Percentiles rank a stretch among this genome's conserved stretches.
These are phyloP conservation scores for Trichopoda pennipes DNA, from an alignment of 2,888 invertebrate species.

Conservation along the genomic window DNA sequence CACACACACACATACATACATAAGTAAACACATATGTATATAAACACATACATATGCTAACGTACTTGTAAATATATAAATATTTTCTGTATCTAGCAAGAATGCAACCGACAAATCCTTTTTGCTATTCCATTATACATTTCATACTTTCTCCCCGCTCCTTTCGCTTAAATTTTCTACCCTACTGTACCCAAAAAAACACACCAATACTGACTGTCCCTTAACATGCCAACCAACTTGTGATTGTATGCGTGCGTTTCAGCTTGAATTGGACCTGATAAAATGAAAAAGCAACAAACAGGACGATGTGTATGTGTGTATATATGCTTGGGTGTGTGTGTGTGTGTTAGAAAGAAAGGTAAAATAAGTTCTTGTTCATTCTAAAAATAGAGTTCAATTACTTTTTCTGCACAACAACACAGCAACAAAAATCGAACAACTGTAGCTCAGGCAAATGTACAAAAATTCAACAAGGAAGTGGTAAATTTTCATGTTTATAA, in stretches of 20 bases:
- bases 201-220: conserved; percentile 39
- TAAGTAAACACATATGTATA: too few species aligned
- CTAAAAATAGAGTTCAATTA: conserved; percentile 68
- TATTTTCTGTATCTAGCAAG: conserved; percentile 55
- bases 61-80: too few species aligned
- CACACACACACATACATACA: too few species aligned
- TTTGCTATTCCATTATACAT: conserved; percentile 21
- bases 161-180: not conserved
- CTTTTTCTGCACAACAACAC: conserved; percentile 60
- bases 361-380: conserved; percentile 48
- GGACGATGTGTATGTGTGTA: not conserved
- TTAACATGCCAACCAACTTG: conserved; percentile 12
- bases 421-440: conserved; percentile 31
- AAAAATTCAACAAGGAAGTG: conserved; percentile 47
- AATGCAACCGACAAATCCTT: conserved; percentile 58
- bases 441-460: conserved; percentile 17
- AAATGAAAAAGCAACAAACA: conserved; percentile 31
- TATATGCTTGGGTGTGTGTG: not conserved
- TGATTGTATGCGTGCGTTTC: not conserved
- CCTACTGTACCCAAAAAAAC: conserved; percentile 39
- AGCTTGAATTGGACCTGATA: conserved; percentile 20
- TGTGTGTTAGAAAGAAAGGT: conserved; percentile 17
- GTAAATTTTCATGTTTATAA: conserved; percentile 22
- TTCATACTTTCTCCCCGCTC: not conserved
- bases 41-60: too few species aligned